Evolutionary conservation across 2,113 vertebrate genomes (phyloP).

Genomic region (Lycocorax pyrrhopterus): DNA sequence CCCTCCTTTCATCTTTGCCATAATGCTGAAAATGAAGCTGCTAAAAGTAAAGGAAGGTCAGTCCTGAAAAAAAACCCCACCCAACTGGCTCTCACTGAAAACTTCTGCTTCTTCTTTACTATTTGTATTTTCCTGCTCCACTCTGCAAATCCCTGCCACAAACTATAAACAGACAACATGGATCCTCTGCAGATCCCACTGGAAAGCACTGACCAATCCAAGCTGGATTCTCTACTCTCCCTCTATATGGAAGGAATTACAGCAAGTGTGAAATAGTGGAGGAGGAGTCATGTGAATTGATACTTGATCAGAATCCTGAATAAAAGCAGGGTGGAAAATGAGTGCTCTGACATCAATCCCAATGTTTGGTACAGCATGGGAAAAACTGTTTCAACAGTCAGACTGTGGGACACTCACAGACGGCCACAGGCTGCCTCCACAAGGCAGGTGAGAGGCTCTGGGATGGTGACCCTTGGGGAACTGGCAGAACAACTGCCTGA

Average conservation of each 20-base stretch:
- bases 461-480: background rate
- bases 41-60: constrained; percentile 13
- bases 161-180: background rate
- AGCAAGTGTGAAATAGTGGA: background rate
- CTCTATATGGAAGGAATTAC: background rate
- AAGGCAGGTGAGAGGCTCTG: background rate
- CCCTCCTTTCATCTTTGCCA: background rate
- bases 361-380: background rate
- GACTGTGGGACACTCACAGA: background rate
- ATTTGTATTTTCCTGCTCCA: background rate
- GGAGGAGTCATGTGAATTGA: background rate
- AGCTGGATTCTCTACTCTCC: background rate
- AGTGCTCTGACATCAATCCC: background rate
- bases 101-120: background rate
- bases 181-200: background rate
- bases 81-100: background rate
- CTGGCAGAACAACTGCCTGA: background rate
- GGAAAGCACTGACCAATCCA: background rate
- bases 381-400: background rate
- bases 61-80: background rate
- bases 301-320: background rate
- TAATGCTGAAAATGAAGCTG: background rate
- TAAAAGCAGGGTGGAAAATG: background rate
- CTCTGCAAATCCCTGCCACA: background rate
- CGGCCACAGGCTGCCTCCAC: background rate